Percentiles rank a stretch among this genome's conserved stretches.
Conservation (phyloP, 2,888 invertebrate species). For the Coremacera marginata region DNA sequence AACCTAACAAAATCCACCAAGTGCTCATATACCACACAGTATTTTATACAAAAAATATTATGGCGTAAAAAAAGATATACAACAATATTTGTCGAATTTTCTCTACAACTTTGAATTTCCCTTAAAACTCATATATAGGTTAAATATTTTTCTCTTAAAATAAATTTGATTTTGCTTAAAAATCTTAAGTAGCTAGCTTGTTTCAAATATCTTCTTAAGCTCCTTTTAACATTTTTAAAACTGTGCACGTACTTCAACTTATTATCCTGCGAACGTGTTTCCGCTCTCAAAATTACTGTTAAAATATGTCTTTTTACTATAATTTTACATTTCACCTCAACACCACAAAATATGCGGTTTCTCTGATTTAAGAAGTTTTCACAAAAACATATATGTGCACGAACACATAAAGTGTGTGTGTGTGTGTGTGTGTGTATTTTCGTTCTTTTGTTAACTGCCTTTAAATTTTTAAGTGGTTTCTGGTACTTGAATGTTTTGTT, state of each 20-base stretch:
- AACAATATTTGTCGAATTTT: not conserved
- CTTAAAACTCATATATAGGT: not conserved
- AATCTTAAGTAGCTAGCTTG: not conserved
- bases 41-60: not conserved
- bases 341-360: not conserved
- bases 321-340: not conserved
- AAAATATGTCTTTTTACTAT: not conserved
- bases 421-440: not conserved
- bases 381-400: not conserved
- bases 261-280: not conserved
- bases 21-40: no score
- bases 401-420: not conserved
- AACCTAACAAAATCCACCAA: no score
- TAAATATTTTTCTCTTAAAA: not conserved
- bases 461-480: no score
- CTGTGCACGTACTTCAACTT: constrained; percentile 1
- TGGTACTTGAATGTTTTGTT: no score
- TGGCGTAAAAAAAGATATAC: not conserved
- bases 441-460: no score
- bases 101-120: not conserved
- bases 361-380: not conserved
- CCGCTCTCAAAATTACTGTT: not conserved
- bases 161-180: not conserved
- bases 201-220: not conserved
- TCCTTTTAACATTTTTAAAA: not conserved